Evolutionary conservation across 2,797 vertebrate species (phyloP), one percentile per base, ranked within the genome.

Genomic region (Rachycentron canadum): DNA sequence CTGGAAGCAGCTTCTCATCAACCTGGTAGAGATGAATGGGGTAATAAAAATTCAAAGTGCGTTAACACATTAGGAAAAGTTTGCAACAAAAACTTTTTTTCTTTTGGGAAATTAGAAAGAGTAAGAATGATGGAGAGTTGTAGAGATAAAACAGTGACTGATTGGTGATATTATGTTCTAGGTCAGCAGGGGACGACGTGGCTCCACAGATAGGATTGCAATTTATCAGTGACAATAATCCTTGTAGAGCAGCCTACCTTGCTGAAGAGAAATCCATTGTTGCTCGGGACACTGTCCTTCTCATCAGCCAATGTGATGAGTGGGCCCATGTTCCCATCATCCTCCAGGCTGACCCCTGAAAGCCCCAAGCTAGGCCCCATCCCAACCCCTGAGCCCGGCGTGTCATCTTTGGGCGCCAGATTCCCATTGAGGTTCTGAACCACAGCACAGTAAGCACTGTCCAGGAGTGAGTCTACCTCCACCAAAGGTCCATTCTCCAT

Each of bases 281-380:
- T 98, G 87, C 94, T 96, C 16, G 97, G 94, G 81, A 97, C 94
- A 30, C 97, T 97, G 89, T 99, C 98, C 89, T 99, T 99, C 88
- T 99, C 98, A 70, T 99, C 98, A 21, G 97, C 98, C 71, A 99
- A 79, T 1, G 98, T 99, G 91, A 99, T 99, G 87, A 99, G 94
- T 0, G 98, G 98, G 16, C 97, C 97, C 74, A 97, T 96, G 87
- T 98, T 99, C 34, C 97, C 96, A 49, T 98, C 97, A 34, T 95
- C 97, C 84, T 97, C 97, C 55, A 94, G 63, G 74, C 9, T 83
- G 72, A 91, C 91, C 58, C 91, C 86, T 0, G 93, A 88, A 1
- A 93, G 91, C 11, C 88, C 91, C 36, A 93, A 81, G 43, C 81
- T 65, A 0, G 91, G 53, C 50, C 86, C 86, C 64, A 96, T 93